Conservation (phyloP, 2,888 invertebrate genomes). For the Mylabris sibirica region DNA sequence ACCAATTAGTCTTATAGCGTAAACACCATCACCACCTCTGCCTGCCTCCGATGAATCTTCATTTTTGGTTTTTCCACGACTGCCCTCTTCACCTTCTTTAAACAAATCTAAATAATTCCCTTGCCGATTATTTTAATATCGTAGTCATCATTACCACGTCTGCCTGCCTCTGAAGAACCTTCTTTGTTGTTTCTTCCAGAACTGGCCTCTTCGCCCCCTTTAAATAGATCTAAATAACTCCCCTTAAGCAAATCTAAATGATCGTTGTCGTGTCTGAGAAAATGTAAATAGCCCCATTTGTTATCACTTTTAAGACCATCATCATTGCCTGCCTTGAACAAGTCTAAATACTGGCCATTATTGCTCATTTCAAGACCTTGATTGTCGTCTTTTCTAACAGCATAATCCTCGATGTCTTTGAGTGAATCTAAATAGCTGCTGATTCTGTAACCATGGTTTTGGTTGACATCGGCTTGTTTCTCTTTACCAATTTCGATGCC, state of each 20-base stretch:
- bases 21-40: no score
- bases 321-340: background rate
- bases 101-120: background rate
- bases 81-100: background rate
- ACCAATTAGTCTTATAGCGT: background rate
- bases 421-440: no score
- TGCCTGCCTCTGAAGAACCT: no score
- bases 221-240: no score
- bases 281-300: no score
- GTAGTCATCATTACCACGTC: no score
- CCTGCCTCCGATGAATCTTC: no score
- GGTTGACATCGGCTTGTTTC: conserved; percentile 27
- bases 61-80: no score
- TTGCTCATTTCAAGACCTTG: conserved; percentile 14
- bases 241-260: background rate
- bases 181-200: no score
- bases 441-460: background rate
- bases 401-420: conserved; percentile 13
- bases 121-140: no score
- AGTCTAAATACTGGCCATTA: conserved; percentile 13
- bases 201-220: no score
- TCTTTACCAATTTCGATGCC: conserved; percentile 41
- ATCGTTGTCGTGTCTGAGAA: conserved; percentile 4
- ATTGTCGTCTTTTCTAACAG: conserved; percentile 20
- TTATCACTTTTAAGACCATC: no score